Evolutionary conservation across 2,113 vertebrate genomes (phyloP).

Genomic region (Melanerpes aurifrons): DNA sequence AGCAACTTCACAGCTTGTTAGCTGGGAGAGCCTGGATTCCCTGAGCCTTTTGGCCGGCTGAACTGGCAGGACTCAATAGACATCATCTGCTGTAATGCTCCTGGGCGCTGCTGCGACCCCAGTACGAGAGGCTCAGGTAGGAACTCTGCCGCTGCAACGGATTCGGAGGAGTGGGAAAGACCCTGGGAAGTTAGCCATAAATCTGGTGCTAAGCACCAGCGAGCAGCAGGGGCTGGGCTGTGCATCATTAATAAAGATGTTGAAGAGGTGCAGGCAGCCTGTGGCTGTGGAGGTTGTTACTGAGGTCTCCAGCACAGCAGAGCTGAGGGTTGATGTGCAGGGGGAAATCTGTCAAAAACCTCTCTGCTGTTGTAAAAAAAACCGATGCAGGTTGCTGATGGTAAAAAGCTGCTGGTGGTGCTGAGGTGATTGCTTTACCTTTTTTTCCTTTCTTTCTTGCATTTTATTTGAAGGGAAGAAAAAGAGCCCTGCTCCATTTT

Average conservation of each 20-base stretch:
- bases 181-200: conserved; percentile 37
- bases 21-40: not conserved
- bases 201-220: not conserved
- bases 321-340: not conserved
- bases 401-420: not conserved
- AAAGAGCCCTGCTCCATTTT: not conserved
- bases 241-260: conserved; percentile 47
- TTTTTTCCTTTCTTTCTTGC: too few relatives aligned
- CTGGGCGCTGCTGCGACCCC: accelerated
- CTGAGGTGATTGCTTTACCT: not conserved
- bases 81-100: not conserved
- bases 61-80: not conserved
- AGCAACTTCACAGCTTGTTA: not conserved
- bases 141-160: not conserved
- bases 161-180: not conserved
- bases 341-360: conserved; percentile 1
- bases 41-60: not conserved
- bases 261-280: not conserved
- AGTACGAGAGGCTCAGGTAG: accelerated
- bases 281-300: not conserved
- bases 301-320: not conserved
- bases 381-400: not conserved
- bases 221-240: conserved; percentile 22
- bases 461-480: not conserved
- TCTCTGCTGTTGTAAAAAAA: not conserved